A percentile compares a stretch with the other conserved stretches of the same genome.
phyloP scores from a whole-genome alignment of 2,888 invertebrate species.

The Aporophyla nigra region DNA sequence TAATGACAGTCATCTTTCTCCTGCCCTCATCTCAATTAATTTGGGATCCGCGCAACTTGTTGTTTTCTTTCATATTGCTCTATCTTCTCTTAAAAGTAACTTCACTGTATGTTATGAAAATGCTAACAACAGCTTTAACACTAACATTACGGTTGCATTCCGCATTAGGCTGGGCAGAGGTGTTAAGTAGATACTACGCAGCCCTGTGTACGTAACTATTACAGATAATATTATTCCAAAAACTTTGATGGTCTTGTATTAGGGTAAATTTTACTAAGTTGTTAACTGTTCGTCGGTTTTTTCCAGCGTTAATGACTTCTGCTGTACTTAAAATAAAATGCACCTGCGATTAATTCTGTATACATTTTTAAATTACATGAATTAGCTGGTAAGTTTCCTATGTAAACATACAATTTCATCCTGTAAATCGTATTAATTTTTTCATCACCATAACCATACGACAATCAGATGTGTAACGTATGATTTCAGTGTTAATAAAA shows the following conservation, averaged over 20 bases:
- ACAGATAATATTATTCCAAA: neutral
- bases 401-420: conserved; percentile 56
- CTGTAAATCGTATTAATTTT: conserved; percentile 32
- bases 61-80: too few species aligned
- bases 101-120: neutral
- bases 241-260: neutral
- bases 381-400: conserved; percentile 56
- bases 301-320: conserved; percentile 36
- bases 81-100: neutral
- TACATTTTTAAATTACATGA: conserved; percentile 56
- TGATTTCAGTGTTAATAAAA: conserved; percentile 4
- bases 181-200: neutral
- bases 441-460: conserved; percentile 6
- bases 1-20: neutral
- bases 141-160: neutral
- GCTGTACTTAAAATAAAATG: conserved; percentile 49
- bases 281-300: conserved; percentile 37
- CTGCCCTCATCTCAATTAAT: too few species aligned
- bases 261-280: conserved; percentile 36
- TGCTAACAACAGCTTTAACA: neutral
- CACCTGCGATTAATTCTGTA: conserved; percentile 39
- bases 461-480: neutral
- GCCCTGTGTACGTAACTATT: neutral
- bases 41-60: too few species aligned
- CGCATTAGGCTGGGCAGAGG: neutral